Conservation (phyloP, 2,888 invertebrate species). For the Alloplasta piceator region DNA sequence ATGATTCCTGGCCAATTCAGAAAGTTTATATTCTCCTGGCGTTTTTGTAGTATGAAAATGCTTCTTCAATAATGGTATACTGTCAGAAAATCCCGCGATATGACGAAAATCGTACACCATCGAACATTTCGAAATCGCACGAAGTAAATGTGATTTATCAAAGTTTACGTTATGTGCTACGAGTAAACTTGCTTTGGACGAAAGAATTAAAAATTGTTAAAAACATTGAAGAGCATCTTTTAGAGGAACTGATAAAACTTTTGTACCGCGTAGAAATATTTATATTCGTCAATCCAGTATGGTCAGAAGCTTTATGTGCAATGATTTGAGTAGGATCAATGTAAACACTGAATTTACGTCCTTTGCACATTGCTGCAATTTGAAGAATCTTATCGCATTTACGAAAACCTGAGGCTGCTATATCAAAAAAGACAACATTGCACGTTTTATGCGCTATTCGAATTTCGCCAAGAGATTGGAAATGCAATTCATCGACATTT, state of each 20-base stretch:
- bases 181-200: conserved; percentile 28
- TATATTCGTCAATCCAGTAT: conserved; percentile 31
- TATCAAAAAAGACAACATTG: conserved; percentile 39
- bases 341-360: conserved; percentile 31
- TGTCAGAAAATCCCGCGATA: conserved; percentile 52
- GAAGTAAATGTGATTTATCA: conserved; percentile 17
- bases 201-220: conserved; percentile 15
- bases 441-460: conserved; percentile 23
- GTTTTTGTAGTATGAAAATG: not conserved
- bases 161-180: conserved; percentile 39
- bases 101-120: conserved; percentile 24
- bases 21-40: not conserved
- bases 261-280: conserved; percentile 30
- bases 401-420: conserved; percentile 38
- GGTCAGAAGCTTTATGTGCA: conserved; percentile 14
- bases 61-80: not conserved
- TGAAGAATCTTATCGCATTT: conserved; percentile 38
- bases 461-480: conserved; percentile 20
- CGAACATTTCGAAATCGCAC: conserved; percentile 11
- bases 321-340: conserved; percentile 23
- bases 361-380: conserved; percentile 43
- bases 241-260: conserved; percentile 28
- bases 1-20: conserved; percentile 1
- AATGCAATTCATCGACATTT: conserved; percentile 12
- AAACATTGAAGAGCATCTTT: conserved; percentile 35